Evolutionary conservation across 2,113 vertebrate species (phyloP).

Genomic region (Rhabdornis inornatus): DNA sequence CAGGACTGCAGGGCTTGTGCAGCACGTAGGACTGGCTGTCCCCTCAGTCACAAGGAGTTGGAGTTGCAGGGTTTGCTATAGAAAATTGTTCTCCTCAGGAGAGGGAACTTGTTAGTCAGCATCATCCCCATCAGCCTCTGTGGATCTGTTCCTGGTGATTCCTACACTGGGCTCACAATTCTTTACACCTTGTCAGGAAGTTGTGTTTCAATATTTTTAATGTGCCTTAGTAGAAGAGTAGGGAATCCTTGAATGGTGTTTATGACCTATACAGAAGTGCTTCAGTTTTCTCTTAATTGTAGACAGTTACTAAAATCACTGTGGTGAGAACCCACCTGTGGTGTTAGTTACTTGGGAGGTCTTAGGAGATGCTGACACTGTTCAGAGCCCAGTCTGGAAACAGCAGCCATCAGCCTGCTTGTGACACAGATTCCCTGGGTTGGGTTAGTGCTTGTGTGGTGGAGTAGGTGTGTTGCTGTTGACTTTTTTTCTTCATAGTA

Average conservation of each 20-base stretch:
- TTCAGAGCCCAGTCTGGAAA: not conserved
- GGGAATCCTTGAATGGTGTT: not conserved
- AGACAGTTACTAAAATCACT: not conserved
- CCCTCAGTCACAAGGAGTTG: not conserved
- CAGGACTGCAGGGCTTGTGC: not conserved
- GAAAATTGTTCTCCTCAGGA: not conserved
- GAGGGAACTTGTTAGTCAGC: not conserved
- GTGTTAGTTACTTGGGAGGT: not conserved
- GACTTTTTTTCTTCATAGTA: not conserved
- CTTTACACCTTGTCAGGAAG: not conserved
- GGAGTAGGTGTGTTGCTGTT: not conserved
- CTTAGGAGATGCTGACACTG: not conserved
- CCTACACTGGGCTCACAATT: not conserved
- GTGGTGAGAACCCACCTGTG: not conserved
- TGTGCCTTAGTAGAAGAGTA: not conserved
- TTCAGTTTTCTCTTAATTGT: not conserved
- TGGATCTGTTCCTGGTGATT: not conserved
- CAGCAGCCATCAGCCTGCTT: not conserved
- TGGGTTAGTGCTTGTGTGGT: not conserved
- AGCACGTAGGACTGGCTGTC: not conserved
- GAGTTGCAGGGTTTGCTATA: conserved; percentile 18
- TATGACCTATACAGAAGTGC: not conserved
- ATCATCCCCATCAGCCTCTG: not conserved
- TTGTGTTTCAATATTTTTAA: not conserved
- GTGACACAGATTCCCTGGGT: not conserved